Percentiles rank a stretch among this genome's conserved stretches.
Evolutionary conservation across 2,888 invertebrate genomes (phyloP).

Genomic region (Girardia tigrina): DNA sequence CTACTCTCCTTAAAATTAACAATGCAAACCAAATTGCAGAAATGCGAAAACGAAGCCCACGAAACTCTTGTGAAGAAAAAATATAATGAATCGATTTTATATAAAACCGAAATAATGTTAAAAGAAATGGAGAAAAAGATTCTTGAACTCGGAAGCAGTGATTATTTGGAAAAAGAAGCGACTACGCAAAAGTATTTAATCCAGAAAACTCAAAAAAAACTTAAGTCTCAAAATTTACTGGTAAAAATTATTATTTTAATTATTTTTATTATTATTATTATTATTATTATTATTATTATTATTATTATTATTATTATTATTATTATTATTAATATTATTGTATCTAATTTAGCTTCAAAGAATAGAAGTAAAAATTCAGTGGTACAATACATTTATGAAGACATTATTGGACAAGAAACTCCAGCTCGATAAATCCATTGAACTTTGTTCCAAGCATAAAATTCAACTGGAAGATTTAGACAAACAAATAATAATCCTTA

Average conservation of each 20-base stretch:
- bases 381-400: background rate
- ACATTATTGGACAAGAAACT: background rate
- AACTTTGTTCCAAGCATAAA: background rate
- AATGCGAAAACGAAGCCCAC: background rate
- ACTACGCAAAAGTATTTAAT: no score
- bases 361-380: background rate
- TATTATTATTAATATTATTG: background rate
- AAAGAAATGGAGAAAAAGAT: background rate
- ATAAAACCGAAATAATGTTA: background rate
- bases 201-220: no score
- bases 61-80: background rate
- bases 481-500: background rate
- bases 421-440: background rate
- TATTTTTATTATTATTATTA: conserved; percentile 17
- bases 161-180: background rate
- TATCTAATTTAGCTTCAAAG: background rate
- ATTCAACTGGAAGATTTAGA: background rate
- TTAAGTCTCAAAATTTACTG: no score
- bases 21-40: background rate
- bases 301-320: conserved; percentile 7
- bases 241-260: background rate
- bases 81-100: background rate
- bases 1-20: background rate
- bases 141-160: background rate
- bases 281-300: background rate